Percentiles rank a stretch among this genome's conserved stretches.
phyloP scores from a whole-genome alignment of 2,797 vertebrate species.

The Phalloptychus januarius region DNA sequence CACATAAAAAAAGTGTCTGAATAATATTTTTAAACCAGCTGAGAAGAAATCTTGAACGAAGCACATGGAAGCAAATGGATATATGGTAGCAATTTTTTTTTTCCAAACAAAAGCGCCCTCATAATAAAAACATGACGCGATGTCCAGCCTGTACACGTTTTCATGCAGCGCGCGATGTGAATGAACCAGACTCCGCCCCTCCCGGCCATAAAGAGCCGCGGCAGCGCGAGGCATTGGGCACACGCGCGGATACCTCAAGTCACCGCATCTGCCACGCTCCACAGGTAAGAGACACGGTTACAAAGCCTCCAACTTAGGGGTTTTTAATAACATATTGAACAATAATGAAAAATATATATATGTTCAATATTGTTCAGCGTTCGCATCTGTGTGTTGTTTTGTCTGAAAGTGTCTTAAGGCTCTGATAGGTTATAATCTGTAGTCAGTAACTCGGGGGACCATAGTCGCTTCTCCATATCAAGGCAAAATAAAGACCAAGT shows the following conservation, averaged over 20 bases:
- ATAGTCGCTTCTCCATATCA: neutral
- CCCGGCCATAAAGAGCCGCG: neutral
- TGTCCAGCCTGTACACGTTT: neutral
- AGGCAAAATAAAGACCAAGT: neutral
- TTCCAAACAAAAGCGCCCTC: neutral
- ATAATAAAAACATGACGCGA: neutral
- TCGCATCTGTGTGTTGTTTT: neutral
- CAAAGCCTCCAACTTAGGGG: neutral
- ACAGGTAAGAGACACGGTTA: slow-evolving; percentile 1
- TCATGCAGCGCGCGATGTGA: neutral
- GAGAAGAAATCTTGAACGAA: neutral
- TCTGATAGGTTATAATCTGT: neutral
- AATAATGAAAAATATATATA: too few species aligned
- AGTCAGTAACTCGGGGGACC: neutral
- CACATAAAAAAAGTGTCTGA: neutral
- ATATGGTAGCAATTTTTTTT: neutral
- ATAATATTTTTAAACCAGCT: neutral
- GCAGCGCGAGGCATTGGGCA: neutral
- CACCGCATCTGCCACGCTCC: neutral
- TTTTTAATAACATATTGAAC: neutral
- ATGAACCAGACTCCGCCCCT: neutral
- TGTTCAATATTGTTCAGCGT: neutral
- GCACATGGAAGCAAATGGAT: neutral
- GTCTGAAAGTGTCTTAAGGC: neutral
- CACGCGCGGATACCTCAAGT: neutral